Base-by-base conservation (phyloP, 2,888 invertebrate genomes). In the Agriopis leucophaearia region DNA sequence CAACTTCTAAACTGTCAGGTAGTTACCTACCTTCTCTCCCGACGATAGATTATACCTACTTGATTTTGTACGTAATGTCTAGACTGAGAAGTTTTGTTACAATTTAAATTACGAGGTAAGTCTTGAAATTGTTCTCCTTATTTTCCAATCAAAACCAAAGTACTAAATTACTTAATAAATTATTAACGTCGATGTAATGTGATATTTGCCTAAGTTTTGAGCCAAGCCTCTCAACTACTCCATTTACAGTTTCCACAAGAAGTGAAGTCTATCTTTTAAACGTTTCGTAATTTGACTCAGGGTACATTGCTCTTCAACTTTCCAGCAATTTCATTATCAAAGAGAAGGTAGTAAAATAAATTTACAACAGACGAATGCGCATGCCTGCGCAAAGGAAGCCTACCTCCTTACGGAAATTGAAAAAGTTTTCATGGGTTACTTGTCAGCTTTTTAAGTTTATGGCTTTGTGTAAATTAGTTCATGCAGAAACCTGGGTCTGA, bases 371-470 rank as follows among this genome's bases (percentile, higher is more conserved):
- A 51, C 65, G 64, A 59, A 62, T 27, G 36, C 36, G 51, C 16
- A 47, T 40, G 54, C 38, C 55, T 42, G 35, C 38, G 55, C 42
- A 36, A 48, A 15, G 40, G 35, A 55, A 42, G 42, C 40, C 27
- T 52, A 45, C 66, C 66, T 73, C 45, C 66, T 73, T 48, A 70
- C 58, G 54, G 59, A 55, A 73, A 74, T 74, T 69, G 74, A 66
- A 70, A 66, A 71, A 73, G 71, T 71, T 70, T 60, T 15, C 54
- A 66, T 65, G 58, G 27, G 66, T 63, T 61, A 65, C 66, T 56
- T 69, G 65, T 47, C 60, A 60, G 54, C 58, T 56, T 66, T 64
- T 66, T 59, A 48, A 58, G 57, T 58, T 40, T 58, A 38, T 54
- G 58, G 13, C 13, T 54, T 16, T 15, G 6, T n/a, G 8, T 8